phyloP scores from a whole-genome alignment of 1,140 invertebrate genomes.

The Drosophila nikananu region DNA sequence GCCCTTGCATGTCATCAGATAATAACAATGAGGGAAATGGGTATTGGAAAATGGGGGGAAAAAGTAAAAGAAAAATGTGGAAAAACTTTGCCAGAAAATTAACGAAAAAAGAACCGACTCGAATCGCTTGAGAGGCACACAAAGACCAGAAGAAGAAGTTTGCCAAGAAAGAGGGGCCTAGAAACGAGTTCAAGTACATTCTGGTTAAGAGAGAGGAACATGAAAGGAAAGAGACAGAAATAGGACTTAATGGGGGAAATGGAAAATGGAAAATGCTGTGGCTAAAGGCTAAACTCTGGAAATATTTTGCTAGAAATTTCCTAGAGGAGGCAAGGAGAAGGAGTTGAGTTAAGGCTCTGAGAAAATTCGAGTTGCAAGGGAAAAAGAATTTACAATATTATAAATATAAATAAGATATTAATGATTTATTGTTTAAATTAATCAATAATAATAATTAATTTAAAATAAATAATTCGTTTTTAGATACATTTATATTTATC shows the following conservation, averaged over 20 bases:
- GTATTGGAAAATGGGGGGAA: conserved; percentile 13
- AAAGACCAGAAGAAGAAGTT: conserved; percentile 17
- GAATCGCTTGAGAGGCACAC: conserved; percentile 22
- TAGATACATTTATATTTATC: too few relatives aligned
- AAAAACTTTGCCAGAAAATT: conserved; percentile 32
- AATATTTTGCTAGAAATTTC: conserved; percentile 35
- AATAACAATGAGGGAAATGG: conserved; percentile 52
- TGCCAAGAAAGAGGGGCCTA: conserved; percentile 17
- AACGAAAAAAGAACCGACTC: conserved; percentile 41
- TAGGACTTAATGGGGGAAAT: conserved; percentile 7
- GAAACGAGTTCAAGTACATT: conserved; percentile 74
- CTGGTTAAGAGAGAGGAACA: conserved; percentile 24
- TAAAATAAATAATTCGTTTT: too few relatives aligned
- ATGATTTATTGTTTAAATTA: neutral
- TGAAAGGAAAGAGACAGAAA: conserved; percentile 4
- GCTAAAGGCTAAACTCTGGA: conserved; percentile 13
- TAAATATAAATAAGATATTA: neutral
- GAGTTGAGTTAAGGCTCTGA: neutral
- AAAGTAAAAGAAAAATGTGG: neutral
- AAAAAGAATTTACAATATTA: too few relatives aligned
- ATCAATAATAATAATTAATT: neutral
- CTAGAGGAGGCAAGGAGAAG: conserved; percentile 1
- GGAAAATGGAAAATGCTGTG: conserved; percentile 21
- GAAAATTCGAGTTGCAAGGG: neutral
- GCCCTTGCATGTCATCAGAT: conserved; percentile 75